These are phyloP conservation scores for Phaethon lepturus DNA, from an alignment of 2,113 vertebrate genomes.

Conservation along the genomic window DNA sequence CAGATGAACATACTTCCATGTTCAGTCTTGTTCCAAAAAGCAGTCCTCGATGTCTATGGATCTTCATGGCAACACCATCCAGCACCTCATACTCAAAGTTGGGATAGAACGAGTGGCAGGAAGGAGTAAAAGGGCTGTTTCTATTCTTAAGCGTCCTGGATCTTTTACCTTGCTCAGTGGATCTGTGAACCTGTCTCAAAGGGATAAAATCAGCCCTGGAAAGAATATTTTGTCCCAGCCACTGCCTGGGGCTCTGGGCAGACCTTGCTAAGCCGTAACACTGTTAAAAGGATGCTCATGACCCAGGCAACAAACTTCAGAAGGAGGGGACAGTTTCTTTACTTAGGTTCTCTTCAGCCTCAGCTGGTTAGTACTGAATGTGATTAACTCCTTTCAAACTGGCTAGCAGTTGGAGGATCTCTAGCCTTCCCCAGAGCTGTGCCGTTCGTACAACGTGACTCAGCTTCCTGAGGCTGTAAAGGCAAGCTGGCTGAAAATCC, in stretches of 20 bases:
- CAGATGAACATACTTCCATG: background rate
- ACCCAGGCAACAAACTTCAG: background rate
- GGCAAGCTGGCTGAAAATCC: background rate
- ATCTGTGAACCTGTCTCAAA: background rate
- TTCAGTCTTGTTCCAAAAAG: background rate
- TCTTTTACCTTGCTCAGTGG: background rate
- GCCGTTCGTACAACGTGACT: accelerated
- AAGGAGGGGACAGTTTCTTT: background rate
- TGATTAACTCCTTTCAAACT: background rate
- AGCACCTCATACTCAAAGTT: background rate
- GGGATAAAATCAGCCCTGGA: background rate
- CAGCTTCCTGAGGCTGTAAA: background rate
- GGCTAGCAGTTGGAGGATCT: background rate
- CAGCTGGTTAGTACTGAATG: background rate
- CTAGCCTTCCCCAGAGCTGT: background rate
- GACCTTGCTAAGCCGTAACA: background rate
- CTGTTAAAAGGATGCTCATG: background rate
- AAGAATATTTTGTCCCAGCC: background rate
- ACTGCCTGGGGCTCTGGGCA: background rate
- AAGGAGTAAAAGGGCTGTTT: background rate
- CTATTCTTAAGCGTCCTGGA: background rate
- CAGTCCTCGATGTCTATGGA: accelerated
- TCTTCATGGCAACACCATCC: background rate
- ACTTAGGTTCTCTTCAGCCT: background rate
- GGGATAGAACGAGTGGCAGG: background rate